Evolutionary conservation across 2,113 vertebrate genomes (phyloP).

Genomic region (Podocnemis expansa): DNA sequence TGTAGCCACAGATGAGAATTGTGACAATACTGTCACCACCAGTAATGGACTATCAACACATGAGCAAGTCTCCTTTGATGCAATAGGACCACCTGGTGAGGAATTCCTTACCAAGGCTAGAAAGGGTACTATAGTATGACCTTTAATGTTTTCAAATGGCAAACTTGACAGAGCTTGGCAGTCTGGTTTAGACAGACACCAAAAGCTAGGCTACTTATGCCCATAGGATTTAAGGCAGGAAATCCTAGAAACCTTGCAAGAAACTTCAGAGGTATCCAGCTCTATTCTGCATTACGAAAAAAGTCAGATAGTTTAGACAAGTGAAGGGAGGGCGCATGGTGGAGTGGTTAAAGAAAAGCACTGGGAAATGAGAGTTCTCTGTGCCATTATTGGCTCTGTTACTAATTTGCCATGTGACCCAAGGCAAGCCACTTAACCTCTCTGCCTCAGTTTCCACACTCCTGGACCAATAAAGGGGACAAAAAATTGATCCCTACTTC

Average conservation of each 20-base stretch:
- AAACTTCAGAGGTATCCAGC: neutral
- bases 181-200: neutral
- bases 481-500: conserved; percentile 18
- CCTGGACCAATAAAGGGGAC: conserved; percentile 18
- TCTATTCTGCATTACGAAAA: neutral
- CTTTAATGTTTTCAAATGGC: neutral
- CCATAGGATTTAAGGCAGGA: neutral
- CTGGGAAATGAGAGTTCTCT: neutral
- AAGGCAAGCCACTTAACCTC: conserved; percentile 5
- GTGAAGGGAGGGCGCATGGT: neutral
- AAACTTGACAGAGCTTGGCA: neutral
- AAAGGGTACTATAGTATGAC: neutral
- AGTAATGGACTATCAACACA: neutral
- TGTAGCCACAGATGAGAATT: too few species aligned
- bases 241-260: neutral
- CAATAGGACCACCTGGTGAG: too few species aligned
- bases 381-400: neutral
- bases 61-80: neutral
- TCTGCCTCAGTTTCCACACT: neutral
- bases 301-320: conserved; percentile 22
- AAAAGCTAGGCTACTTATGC: rapidly evolving
- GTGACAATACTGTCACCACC: too few species aligned
- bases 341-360: neutral
- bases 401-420: conserved; percentile 17
- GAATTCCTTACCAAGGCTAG: neutral